Evolutionary conservation across 1,140 invertebrate genomes (phyloP).

Genomic region (Platyscapa corneri): DNA sequence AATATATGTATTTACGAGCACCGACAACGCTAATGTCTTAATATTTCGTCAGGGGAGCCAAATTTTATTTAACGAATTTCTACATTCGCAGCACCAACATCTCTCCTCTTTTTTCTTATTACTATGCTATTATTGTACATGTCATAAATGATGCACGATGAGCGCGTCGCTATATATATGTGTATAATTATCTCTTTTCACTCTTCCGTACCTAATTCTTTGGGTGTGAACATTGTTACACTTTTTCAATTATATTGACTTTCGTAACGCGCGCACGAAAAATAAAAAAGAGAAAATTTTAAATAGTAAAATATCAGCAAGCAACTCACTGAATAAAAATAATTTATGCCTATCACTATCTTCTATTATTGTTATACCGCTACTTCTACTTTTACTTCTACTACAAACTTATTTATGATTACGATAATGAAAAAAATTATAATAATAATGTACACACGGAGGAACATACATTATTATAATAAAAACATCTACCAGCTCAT

Average conservation of each 20-base stretch:
- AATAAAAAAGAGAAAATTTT: constrained; percentile 27
- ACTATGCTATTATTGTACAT: constrained; percentile 36
- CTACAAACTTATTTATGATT: neutral
- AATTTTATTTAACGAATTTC: constrained; percentile 35
- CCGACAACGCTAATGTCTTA: constrained; percentile 12
- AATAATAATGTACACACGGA: constrained; percentile 28
- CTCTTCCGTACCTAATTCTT: constrained; percentile 8
- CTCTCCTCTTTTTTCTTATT: constrained; percentile 20
- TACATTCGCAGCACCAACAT: constrained; percentile 19
- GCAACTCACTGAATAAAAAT: constrained; percentile 21
- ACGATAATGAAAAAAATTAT: constrained; percentile 14
- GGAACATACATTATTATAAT: constrained; percentile 32
- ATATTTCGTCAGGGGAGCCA: constrained; percentile 18
- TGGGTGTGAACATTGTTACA: constrained; percentile 25
- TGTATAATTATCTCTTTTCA: constrained; percentile 25
- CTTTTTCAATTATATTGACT: constrained; percentile 31
- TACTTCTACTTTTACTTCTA: constrained; percentile 16
- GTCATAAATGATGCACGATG: constrained; percentile 30
- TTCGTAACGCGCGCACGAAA: constrained; percentile 13
- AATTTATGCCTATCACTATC: constrained; percentile 10
- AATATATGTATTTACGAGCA: constrained; percentile 7
- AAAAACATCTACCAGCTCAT: constrained; percentile 45
- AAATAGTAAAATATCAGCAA: constrained; percentile 10
- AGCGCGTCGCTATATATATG: constrained; percentile 34
- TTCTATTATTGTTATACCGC: neutral